Evolutionary conservation across 1,140 invertebrate species (phyloP), one percentile per base, ranked within the genome.

Genomic region (Drosophila santomea): DNA sequence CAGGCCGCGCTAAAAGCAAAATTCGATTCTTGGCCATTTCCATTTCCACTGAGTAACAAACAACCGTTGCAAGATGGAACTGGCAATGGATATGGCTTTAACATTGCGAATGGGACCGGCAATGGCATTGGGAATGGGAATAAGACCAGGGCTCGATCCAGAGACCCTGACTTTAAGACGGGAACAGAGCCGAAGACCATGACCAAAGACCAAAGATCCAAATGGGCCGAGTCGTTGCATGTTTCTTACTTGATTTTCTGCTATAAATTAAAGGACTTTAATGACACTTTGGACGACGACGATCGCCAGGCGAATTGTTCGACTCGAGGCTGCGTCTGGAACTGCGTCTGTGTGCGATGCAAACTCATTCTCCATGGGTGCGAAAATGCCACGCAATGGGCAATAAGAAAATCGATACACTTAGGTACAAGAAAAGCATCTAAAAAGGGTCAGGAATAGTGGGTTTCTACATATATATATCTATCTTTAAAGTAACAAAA

Each of bases 201-300:
- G 67, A 71, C 64, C 67, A 71, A 71, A 71, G 64, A 71, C 67
- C 67, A 64, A 64, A 64, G 62, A 64, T 64, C 62, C 62, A 71
- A 71, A 71, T 71, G 64, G 71, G 57, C 80, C 68, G 64, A 80
- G 81, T 85, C 81, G 81, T 88, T 84, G 84, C 84, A 88, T 88
- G 84, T 88, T 88, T 88, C 84, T 88, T 88, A 74, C 84, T 88
- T 88, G 84, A 88, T 88, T 88, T 88, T 88, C 84, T 89, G 84
- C 84, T 89, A 88, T 88, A 88, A 88, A 88, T 88, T 88, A 88
- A 88, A 88, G 84, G 84, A 89, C 84, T 88, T 88, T 88, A 88
- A 88, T 88, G 84, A 88, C 84, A 88, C 84, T 88, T 88, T 83
- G 77, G 80, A 89, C 79, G 84, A 64, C 76, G 79, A 68, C 78